Evolutionary conservation across 1,140 invertebrate genomes (phyloP).

Genomic region (Drosophila azteca): DNA sequence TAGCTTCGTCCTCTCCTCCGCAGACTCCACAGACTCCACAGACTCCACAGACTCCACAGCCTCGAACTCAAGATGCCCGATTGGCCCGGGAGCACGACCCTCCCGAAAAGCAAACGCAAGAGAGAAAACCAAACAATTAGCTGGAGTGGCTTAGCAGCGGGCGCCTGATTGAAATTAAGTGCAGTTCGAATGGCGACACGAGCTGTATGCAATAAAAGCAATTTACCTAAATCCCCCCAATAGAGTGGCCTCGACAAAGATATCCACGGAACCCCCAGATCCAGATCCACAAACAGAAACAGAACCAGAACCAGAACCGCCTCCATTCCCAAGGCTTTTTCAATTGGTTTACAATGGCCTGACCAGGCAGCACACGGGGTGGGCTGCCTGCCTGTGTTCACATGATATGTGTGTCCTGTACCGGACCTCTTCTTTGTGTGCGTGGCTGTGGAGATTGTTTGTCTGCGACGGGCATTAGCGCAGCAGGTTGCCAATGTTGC

Average conservation of each 20-base stretch:
- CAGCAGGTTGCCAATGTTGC: conserved; percentile 76
- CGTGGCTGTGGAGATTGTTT: conserved; percentile 50
- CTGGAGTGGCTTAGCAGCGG: conserved; percentile 77
- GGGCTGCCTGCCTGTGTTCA: conserved; percentile 19
- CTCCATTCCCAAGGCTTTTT: conserved; percentile 13
- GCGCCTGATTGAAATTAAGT: conserved; percentile 80
- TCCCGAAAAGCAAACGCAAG: conserved; percentile 3
- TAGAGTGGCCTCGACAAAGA: conserved; percentile 25
- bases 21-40: too few relatives aligned
- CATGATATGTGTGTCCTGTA: conserved; percentile 8
- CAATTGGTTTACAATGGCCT: conserved; percentile 34
- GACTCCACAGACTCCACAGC: too few relatives aligned
- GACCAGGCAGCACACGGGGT: background rate
- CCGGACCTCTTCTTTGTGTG: background rate
- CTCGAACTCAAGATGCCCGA: conserved; percentile 9
- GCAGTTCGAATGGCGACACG: conserved; percentile 79
- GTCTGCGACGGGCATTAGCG: conserved; percentile 76
- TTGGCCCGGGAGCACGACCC: conserved; percentile 5
- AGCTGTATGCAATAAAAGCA: conserved; percentile 78
- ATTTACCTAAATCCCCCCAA: conserved; percentile 72
- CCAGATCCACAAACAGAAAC: too few relatives aligned
- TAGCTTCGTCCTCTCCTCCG: conserved; percentile 35
- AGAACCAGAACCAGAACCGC: background rate
- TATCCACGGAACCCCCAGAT: background rate
- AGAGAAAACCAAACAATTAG: conserved; percentile 74